A percentile compares a stretch with the other conserved stretches of the same genome.
Conservation (phyloP, 2,113 vertebrate genomes). For the Alligator sinensis region DNA sequence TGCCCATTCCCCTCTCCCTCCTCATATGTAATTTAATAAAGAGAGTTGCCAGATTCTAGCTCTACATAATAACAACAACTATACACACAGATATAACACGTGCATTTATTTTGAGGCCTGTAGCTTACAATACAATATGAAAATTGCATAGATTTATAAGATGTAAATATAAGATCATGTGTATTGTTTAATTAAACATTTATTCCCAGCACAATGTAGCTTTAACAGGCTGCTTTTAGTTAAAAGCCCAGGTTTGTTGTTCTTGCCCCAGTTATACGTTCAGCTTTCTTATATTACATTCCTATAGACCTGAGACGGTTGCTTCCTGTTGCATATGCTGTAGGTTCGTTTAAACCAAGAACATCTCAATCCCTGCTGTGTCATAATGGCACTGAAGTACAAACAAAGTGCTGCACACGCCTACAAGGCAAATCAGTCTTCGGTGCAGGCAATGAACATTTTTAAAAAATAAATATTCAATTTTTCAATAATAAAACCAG, state of each 20-base stretch:
- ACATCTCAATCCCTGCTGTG: neutral
- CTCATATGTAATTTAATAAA: neutral
- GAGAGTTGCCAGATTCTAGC: neutral
- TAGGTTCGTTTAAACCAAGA: neutral
- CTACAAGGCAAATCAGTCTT: rapidly evolving
- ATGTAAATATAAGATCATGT: neutral
- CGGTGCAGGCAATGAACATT: neutral
- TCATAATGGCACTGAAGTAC: conserved; percentile 59
- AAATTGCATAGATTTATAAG: neutral
- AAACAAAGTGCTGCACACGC: neutral
- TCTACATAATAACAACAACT: neutral
- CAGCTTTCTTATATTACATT: neutral
- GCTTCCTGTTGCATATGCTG: neutral
- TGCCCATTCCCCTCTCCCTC: too few relatives aligned
- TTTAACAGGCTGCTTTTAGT: conserved; percentile 58
- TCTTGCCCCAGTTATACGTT: neutral
- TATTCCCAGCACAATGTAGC: neutral
- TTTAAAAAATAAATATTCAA: conserved; percentile 14
- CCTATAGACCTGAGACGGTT: neutral
- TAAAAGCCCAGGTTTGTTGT: neutral
- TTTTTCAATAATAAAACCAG: neutral
- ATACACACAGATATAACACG: neutral
- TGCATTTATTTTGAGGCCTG: conserved; percentile 36
- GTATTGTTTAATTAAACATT: conserved; percentile 28
- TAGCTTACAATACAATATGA: conserved; percentile 59